Percentiles rank a stretch among this genome's conserved stretches.
Conservation (phyloP, 2,888 invertebrate species). For the Sinotaia quadrata region DNA sequence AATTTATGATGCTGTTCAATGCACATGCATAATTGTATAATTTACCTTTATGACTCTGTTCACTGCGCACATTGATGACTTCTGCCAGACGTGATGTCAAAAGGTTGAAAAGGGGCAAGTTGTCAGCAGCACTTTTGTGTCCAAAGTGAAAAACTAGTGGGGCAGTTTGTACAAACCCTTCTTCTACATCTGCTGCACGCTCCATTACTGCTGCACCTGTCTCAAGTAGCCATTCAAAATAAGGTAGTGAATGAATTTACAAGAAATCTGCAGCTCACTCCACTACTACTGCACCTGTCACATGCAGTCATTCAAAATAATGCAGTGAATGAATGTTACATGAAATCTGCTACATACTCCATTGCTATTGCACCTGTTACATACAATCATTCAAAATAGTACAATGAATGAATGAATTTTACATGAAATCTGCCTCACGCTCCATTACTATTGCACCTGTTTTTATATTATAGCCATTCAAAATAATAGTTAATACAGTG, state of each 20-base stretch:
- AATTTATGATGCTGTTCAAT: too few relatives aligned
- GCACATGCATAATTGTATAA: too few relatives aligned
- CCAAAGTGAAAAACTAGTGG: slow-evolving; percentile 96
- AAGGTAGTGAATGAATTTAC: background rate
- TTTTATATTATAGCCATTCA: background rate
- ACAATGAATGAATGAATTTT: too few relatives aligned
- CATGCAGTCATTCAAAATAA: background rate
- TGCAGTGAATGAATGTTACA: too few relatives aligned
- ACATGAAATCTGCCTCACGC: slow-evolving; percentile 90
- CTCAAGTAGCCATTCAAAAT: background rate
- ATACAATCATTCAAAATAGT: too few relatives aligned
- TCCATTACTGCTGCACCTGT: slow-evolving; percentile 89
- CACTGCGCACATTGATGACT: slow-evolving; percentile 82
- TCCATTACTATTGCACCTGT: slow-evolving; percentile 89
- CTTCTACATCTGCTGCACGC: slow-evolving; percentile 92
- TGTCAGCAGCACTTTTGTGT: slow-evolving; percentile 83
- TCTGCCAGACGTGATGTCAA: slow-evolving; percentile 88
- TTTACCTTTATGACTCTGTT: slow-evolving; percentile 88
- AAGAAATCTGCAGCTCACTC: slow-evolving; percentile 87
- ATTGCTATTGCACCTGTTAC: too few relatives aligned
- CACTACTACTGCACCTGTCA: slow-evolving; percentile 84
- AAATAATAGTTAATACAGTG: background rate
- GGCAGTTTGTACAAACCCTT: slow-evolving; percentile 94
- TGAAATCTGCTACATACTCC: too few relatives aligned
- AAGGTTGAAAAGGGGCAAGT: slow-evolving; percentile 87